Percentiles rank a stretch among this genome's conserved stretches.
These are phyloP conservation scores for Lycodopsis pacificus DNA, from an alignment of 2,797 vertebrate genomes.

Conservation along the genomic window DNA sequence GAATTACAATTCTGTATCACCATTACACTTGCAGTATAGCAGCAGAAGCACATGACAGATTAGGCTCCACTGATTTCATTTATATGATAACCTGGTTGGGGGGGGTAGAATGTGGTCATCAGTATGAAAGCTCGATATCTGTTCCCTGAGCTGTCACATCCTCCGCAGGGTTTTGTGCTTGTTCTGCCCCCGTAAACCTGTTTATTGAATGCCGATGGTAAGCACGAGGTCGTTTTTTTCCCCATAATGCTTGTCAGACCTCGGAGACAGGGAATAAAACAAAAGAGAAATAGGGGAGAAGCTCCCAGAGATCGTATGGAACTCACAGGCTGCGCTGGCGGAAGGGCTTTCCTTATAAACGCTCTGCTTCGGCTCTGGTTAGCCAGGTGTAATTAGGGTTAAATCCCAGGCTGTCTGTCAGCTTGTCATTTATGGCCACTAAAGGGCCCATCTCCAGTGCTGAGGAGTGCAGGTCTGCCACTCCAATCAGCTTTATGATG, in stretches of 20 bases:
- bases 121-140: slow-evolving; percentile 30
- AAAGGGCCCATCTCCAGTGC: slow-evolving; percentile 63
- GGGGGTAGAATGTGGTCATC: slow-evolving; percentile 29
- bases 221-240: slow-evolving; percentile 37
- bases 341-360: slow-evolving; percentile 52
- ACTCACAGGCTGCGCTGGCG: background rate
- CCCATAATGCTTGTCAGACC: slow-evolving; percentile 47
- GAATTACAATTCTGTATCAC: slow-evolving; percentile 8
- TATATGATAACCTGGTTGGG: slow-evolving; percentile 24
- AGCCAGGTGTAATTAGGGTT: slow-evolving; percentile 74
- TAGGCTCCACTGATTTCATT: slow-evolving; percentile 35
- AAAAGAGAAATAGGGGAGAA: slow-evolving; percentile 24
- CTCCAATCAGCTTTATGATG: slow-evolving; percentile 74
- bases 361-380: slow-evolving; percentile 61
- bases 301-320: slow-evolving; percentile 24
- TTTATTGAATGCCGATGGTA: slow-evolving; percentile 62
- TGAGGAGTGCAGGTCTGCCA: slow-evolving; percentile 66
- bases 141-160: slow-evolving; percentile 47
- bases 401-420: slow-evolving; percentile 69
- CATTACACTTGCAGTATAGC: background rate
- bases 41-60: slow-evolving; percentile 36
- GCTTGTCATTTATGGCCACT: slow-evolving; percentile 67
- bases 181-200: slow-evolving; percentile 58
- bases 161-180: slow-evolving; percentile 38
- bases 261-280: slow-evolving; percentile 41